phyloP scores from a whole-genome alignment of 2,888 invertebrate species.

The Drosophila formosana region DNA sequence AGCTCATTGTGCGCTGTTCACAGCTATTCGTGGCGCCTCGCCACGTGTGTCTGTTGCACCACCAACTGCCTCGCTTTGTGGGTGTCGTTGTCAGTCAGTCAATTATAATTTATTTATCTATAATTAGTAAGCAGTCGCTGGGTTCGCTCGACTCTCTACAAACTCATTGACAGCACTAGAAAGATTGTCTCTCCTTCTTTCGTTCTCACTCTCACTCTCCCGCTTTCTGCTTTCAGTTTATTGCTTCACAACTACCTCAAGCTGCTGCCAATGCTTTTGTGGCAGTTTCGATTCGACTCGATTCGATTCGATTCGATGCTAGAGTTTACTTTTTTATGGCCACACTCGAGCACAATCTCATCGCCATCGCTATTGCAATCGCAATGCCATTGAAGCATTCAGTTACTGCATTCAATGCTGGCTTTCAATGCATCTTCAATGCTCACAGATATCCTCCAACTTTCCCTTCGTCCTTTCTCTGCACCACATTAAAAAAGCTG shows the following conservation, averaged over 20 bases:
- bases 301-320: slow-evolving; percentile 18
- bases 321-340: slow-evolving; percentile 46
- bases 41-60: slow-evolving; percentile 4
- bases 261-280: slow-evolving; percentile 23
- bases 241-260: slow-evolving; percentile 26
- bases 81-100: slow-evolving; percentile 45
- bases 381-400: slow-evolving; percentile 28
- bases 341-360: slow-evolving; percentile 41
- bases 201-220: not conserved
- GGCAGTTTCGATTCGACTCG: slow-evolving; percentile 13
- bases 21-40: not conserved
- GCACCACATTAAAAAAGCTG: slow-evolving; percentile 34
- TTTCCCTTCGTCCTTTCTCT: not conserved
- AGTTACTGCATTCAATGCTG: slow-evolving; percentile 41
- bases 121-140: slow-evolving; percentile 62
- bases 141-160: slow-evolving; percentile 8
- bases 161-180: not conserved
- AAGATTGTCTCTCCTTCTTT: not conserved
- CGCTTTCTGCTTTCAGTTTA: slow-evolving; percentile 6
- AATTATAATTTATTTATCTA: slow-evolving; percentile 78
- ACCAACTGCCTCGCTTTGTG: slow-evolving; percentile 1
- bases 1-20: slow-evolving; percentile 69
- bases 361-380: slow-evolving; percentile 27
- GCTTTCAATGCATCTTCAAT: slow-evolving; percentile 36
- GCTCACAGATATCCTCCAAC: not conserved